Evolutionary conservation across 2,113 vertebrate species (phyloP).

Genomic region (Mormoops blainvillei): DNA sequence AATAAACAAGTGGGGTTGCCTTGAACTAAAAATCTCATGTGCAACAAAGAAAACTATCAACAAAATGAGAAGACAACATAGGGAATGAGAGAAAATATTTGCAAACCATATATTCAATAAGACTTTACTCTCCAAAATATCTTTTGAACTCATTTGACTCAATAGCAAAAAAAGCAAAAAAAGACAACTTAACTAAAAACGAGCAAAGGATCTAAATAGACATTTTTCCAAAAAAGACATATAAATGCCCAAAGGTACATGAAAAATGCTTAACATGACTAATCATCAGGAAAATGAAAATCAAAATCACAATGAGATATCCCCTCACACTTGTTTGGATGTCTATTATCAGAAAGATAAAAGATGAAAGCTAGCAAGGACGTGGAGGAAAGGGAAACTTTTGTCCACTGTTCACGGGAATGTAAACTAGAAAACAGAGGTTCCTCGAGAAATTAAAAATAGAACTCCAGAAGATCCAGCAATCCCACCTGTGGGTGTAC

Average conservation of each 20-base stretch:
- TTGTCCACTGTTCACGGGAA: no score
- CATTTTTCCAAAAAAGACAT: background rate
- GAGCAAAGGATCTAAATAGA: background rate
- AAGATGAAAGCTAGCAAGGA: no score
- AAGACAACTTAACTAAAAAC: background rate
- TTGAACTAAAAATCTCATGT: background rate
- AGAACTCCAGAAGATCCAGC: no score
- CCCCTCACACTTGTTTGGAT: no score
- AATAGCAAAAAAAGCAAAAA: background rate
- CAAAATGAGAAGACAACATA: background rate
- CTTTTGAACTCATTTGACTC: background rate
- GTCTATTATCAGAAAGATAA: no score
- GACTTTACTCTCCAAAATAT: background rate
- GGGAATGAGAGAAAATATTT: background rate
- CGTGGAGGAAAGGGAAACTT: no score
- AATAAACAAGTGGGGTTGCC: no score
- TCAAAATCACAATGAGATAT: background rate
- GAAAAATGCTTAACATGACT: background rate
- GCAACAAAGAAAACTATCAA: background rate
- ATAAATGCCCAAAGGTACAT: background rate
- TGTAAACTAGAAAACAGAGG: no score
- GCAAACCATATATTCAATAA: background rate
- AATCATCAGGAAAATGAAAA: background rate
- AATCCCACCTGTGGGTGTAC: no score
- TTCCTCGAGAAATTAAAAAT: no score